Conservation (phyloP, 2,113 vertebrate species). For the Strix aluco region DNA sequence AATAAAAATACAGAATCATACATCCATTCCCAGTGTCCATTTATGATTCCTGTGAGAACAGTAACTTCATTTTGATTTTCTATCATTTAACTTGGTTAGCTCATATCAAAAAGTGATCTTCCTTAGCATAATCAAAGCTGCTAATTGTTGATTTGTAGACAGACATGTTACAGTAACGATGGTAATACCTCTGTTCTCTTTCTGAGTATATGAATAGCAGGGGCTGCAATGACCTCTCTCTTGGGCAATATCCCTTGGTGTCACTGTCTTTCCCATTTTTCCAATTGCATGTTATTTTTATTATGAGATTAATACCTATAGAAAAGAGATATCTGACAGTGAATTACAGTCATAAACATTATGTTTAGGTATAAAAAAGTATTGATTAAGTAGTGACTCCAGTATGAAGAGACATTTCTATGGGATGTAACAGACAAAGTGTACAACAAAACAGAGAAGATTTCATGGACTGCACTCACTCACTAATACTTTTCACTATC, state of each 20-base stretch:
- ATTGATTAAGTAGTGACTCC: background rate
- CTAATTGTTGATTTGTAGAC: background rate
- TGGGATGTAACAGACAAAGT: background rate
- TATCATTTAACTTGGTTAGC: background rate
- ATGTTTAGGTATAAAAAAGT: background rate
- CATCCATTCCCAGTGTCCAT: accelerated
- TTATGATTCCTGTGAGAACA: background rate
- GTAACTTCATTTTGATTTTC: background rate
- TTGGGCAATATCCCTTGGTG: background rate
- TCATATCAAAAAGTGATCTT: background rate
- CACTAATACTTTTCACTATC: background rate
- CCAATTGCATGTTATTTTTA: background rate
- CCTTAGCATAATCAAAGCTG: background rate
- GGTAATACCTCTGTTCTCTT: background rate
- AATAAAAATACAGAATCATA: background rate
- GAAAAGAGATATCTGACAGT: background rate
- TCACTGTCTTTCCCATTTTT: background rate
- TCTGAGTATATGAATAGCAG: background rate
- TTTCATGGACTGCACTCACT: background rate
- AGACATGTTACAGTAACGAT: background rate
- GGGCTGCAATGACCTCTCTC: background rate
- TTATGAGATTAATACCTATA: background rate
- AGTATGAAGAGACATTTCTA: background rate
- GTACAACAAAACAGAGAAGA: background rate
- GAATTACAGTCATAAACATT: background rate